Evolutionary conservation across 1,140 invertebrate genomes (phyloP), one percentile per base, ranked within the genome.

Genomic region (Macrobrachium rosenbergii): DNA sequence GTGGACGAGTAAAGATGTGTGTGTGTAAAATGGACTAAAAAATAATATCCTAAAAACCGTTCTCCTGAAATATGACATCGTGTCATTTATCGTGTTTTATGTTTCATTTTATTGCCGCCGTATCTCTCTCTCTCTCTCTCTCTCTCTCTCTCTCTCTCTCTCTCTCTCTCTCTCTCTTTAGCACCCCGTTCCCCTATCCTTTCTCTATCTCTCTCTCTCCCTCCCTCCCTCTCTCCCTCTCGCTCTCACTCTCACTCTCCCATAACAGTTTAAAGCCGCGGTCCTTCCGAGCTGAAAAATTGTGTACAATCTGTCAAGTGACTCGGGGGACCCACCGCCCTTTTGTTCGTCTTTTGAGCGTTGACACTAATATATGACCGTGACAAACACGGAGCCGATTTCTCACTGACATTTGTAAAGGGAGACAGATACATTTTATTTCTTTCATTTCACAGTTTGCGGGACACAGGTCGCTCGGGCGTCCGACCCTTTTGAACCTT

Each of bases 381-480:
- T 58, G 73, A 85, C 75, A 85, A 83, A 85, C 75, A 52, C n/a
- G 60, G 2, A 17, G 52, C 75, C 69, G 75, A 85, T 85, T 85
- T 64, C 75, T 78, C 75, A 84, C 83, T 64, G 76, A 78, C 83
- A 85, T 78, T 78, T 78, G 83, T 79, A 85, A 85, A 69, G 75
- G 62, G 75, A 78, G 83, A 85, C 83, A 78, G 62, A 78, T 85
- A 78, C 76, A 43, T 79, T 85, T 85, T 78, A 85, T 78, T 85
- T 79, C 76, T 85, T 67, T 78, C 75, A 64, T 79, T 78, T 72
- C 63, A 67, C 76, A 67, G 60, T 72, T 67, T 58, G 76, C 60
- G 43, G 37, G 75, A 59, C 83, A 28, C 21, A 69, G 21, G 67
- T 63, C 73, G 28, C 11, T 62, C 16, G 14, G 19, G 28, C 12